Evolutionary conservation across 2,888 invertebrate genomes (phyloP), one percentile per base, ranked within the genome.

Genomic region (Ormyrus nitidulus): DNA sequence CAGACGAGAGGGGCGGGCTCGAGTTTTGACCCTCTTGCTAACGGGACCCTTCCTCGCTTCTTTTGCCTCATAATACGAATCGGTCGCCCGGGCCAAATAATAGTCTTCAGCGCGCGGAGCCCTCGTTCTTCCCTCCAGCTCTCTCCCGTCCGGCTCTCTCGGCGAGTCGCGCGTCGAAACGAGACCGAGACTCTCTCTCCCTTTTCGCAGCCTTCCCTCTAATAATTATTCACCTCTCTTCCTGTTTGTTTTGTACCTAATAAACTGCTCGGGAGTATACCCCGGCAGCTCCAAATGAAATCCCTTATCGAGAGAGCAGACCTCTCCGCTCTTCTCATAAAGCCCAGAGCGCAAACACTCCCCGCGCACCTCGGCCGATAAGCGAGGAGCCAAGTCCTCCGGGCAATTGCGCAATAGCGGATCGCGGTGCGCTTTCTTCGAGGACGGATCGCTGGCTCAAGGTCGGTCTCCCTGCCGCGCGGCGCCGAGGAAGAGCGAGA

Each of bases 31-130:
- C 88, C 89, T 88, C 83, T 54, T 85, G 87, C 88, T 89, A 89
- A 89, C 89, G 89, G 89, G 89, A 89, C 87, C 88, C 88, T 88
- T 88, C 88, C 84, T 87, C 88, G 88, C 88, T 88, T 87, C 86
- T 83, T 84, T 88, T 85, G 85, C 85, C 19, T 87, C 85, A 84
- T 87, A 88, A 88, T 86, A 86, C 87, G 85, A 88, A 88, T 87
- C 86, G 87, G 80, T 86, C 84, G 85, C 84, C 84, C 84, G 74
- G 79, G 78, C 83, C 85, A 88, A 88, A 89, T 89, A 88, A 89
- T 89, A 89, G 87, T 86, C 85, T 86, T 86, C 85, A 85, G 82
- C 84, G 81, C 8, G 10, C 61, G 78, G 72, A 11, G 84, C 83
- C 83, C 65, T 19, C 19, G 46, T 44, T 49, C 64, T 70, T 62